Percentiles rank a stretch among this genome's conserved stretches.
phyloP scores from a whole-genome alignment of 2,113 vertebrate species.

The Ceuthmochares aereus region DNA sequence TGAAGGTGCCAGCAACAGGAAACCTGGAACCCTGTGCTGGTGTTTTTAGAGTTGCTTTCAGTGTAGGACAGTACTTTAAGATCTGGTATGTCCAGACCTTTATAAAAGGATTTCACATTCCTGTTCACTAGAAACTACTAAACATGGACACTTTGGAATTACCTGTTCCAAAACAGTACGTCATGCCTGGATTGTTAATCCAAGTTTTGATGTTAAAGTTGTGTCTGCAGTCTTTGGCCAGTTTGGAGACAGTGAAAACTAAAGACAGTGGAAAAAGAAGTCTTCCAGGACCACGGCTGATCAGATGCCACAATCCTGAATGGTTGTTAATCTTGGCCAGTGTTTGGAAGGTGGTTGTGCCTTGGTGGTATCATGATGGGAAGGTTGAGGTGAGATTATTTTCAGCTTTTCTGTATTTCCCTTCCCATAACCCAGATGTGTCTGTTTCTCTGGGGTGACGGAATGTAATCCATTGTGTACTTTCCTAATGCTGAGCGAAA shows the following conservation, averaged over 20 bases:
- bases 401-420: slow-evolving; percentile 9
- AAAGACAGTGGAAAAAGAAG: background rate
- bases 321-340: background rate
- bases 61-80: background rate
- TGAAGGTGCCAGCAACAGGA: background rate
- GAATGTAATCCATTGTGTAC: background rate
- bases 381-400: slow-evolving; percentile 15
- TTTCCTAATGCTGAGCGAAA: background rate
- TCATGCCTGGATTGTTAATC: background rate
- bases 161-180: background rate
- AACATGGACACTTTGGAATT: background rate
- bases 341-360: background rate
- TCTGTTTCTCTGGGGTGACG: background rate
- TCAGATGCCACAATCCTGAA: background rate
- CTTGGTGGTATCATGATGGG: background rate
- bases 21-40: background rate
- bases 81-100: background rate
- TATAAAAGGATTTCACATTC: background rate
- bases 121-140: background rate
- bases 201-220: background rate
- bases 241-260: background rate
- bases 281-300: background rate
- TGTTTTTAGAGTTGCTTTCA: background rate
- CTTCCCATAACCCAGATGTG: background rate
- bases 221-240: background rate